Conservation (phyloP, 1,140 invertebrate species). For the Dryas iulia region DNA sequence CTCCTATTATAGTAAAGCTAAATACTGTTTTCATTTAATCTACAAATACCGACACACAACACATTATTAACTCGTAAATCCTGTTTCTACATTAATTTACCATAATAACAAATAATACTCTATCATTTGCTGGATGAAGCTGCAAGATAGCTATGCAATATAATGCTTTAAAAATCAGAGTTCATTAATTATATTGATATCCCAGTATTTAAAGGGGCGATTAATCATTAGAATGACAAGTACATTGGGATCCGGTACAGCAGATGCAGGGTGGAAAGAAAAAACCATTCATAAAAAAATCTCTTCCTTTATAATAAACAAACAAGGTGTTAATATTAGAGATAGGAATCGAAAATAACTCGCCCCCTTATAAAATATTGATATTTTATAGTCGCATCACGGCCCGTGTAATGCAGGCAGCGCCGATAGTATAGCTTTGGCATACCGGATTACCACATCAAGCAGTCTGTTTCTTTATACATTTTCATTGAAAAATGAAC, state of each 20-base stretch:
- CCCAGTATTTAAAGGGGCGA: conserved; percentile 38
- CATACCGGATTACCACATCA: conserved; percentile 75
- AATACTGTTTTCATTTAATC: not conserved
- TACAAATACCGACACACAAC: not conserved
- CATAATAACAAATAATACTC: not conserved
- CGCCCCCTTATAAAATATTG: conserved; percentile 74
- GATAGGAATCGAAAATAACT: conserved; percentile 66
- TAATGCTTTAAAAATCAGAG: not conserved
- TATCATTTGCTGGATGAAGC: not conserved
- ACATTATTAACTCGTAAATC: not conserved
- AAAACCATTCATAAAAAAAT: conserved; percentile 54
- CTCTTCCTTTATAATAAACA: conserved; percentile 49
- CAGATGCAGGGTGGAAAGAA: conserved; percentile 57
- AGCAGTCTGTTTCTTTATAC: conserved; percentile 59
- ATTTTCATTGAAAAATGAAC: conserved; percentile 28
- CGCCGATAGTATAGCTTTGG: conserved; percentile 57
- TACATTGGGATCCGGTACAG: conserved; percentile 41
- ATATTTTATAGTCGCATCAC: conserved; percentile 72
- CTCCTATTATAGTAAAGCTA: too few species aligned
- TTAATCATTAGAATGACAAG: conserved; percentile 60
- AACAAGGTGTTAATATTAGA: conserved; percentile 72
- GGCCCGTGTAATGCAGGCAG: conserved; percentile 71
- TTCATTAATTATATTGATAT: conserved; percentile 41
- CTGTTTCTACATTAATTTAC: not conserved
- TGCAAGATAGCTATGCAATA: not conserved